Base-by-base conservation (phyloP, 1,140 invertebrate genomes). In the Phthorimaea operculella region DNA sequence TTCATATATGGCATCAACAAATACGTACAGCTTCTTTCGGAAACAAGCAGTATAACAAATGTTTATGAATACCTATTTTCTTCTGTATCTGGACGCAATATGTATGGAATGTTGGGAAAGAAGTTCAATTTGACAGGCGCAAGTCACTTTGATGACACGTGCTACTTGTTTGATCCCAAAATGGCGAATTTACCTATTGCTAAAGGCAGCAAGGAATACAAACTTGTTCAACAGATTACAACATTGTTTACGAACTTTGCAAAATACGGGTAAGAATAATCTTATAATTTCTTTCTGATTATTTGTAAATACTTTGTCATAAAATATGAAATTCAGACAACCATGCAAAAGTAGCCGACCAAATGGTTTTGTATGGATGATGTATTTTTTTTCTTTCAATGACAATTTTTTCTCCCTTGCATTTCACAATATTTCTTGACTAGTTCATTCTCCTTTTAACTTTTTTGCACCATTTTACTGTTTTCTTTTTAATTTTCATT, bases 231-330 rank as follows among this genome's bases (percentile, higher is more conserved):
- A 39, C 61, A 75, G 45, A 62, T 82, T 16, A 76, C 72, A 0
- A 79, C 74, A 56, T 45, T 87, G n/a, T 80, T 81, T 74, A 68
- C 82, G 0, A 85, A 84, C 49, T 87, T 87, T 53, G 79, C 79
- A 1, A 85, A 77, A 63, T 68, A 78, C 57, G 63, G 70, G 85
- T 85, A 62, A 63, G 61, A 28, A 28, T 28, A 28, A 4, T 28
- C 6, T 28, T 4, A 28, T 28, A 28, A 28, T 28, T 28, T 4
- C 6, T 28, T 28, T 28, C n/a, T n/a, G n/a, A n/a, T n/a, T n/a
- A n/a, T n/a, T n/a, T n/a, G n/a, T n/a, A n/a, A n/a, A n/a, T n/a
- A n/a, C n/a, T n/a, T n/a, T n/a, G n/a, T n/a, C n/a, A n/a, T n/a
- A n/a, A n/a, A n/a, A n/a, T n/a, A n/a, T n/a, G n/a, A n/a, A n/a